These are phyloP conservation scores for Sapayoa aenigma DNA, from an alignment of 2,113 vertebrate genomes.

Conservation along the genomic window DNA sequence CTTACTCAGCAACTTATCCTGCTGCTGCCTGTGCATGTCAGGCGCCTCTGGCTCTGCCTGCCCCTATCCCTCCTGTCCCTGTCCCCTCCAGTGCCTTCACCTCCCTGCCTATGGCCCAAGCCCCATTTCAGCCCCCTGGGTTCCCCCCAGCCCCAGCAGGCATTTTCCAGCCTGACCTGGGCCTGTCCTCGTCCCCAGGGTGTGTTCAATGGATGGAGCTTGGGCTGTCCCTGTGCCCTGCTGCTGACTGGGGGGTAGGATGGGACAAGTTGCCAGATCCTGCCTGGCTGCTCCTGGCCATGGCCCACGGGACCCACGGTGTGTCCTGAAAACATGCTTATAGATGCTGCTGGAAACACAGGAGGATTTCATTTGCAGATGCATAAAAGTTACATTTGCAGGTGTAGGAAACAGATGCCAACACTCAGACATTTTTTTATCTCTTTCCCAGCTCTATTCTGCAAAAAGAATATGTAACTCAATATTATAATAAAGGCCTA, in stretches of 20 bases:
- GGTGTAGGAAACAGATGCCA: neutral
- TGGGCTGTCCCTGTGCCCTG: neutral
- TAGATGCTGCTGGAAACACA: neutral
- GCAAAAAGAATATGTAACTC: neutral
- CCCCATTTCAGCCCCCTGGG: neutral
- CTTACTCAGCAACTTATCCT: neutral
- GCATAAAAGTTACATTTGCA: neutral
- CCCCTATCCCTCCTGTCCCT: too few relatives aligned
- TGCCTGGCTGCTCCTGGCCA: rapidly evolving
- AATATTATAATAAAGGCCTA: neutral
- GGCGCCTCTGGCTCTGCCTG: rapidly evolving
- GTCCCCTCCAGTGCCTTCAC: neutral
- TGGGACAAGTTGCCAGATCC: neutral
- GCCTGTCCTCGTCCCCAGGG: neutral
- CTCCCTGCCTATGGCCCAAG: neutral
- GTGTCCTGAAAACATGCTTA: neutral
- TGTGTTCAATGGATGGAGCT: too few relatives aligned
- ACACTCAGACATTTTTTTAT: neutral
- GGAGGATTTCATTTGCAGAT: neutral
- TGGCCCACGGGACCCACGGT: rapidly evolving
- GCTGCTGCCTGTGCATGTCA: neutral
- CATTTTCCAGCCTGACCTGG: neutral
- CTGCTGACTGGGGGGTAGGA: neutral
- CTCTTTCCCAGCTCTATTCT: neutral
- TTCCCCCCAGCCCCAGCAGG: neutral